Evolutionary conservation across 2,113 vertebrate genomes (phyloP).

Genomic region (Cyprichromis sp.): DNA sequence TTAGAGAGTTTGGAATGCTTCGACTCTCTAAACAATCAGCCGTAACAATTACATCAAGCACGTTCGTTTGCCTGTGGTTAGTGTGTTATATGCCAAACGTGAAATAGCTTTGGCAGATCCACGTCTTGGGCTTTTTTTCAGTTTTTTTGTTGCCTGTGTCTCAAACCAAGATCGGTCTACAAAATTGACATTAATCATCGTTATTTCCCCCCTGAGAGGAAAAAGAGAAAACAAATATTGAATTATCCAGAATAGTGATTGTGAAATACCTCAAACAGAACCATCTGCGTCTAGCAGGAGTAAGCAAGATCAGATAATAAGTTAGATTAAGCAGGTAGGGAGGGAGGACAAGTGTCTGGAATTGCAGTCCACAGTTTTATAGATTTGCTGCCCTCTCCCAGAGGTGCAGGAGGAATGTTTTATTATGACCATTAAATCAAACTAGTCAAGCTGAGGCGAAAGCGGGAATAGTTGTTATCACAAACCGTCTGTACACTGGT

Average conservation of each 20-base stretch:
- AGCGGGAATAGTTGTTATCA: neutral
- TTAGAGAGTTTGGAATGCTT: constrained; percentile 45
- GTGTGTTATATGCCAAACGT: constrained; percentile 53
- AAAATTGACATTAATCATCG: constrained; percentile 17
- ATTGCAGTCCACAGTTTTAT: neutral
- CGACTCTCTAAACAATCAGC: constrained; percentile 61
- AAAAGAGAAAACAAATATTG: constrained; percentile 4
- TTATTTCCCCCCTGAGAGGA: neutral
- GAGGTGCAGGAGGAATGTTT: neutral
- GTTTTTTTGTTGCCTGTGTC: neutral
- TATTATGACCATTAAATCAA: constrained; percentile 28
- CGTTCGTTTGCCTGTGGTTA: constrained; percentile 48
- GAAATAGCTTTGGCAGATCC: constrained; percentile 54
- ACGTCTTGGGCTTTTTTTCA: neutral
- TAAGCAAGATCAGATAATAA: neutral
- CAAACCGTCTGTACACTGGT: neutral
- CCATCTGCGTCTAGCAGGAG: constrained; percentile 25
- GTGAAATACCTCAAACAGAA: constrained; percentile 25
- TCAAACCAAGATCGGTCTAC: neutral
- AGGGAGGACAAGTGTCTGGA: constrained; percentile 56
- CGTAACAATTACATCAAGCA: constrained; percentile 44
- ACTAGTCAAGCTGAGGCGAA: neutral
- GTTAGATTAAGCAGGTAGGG: constrained; percentile 10
- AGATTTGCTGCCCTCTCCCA: constrained; percentile 10
- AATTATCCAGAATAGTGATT: constrained; percentile 8